Percentiles rank a stretch among this genome's conserved stretches.
Evolutionary conservation across 2,113 vertebrate species (phyloP).

Genomic region (Speoplatyrhinus poulsoni): DNA sequence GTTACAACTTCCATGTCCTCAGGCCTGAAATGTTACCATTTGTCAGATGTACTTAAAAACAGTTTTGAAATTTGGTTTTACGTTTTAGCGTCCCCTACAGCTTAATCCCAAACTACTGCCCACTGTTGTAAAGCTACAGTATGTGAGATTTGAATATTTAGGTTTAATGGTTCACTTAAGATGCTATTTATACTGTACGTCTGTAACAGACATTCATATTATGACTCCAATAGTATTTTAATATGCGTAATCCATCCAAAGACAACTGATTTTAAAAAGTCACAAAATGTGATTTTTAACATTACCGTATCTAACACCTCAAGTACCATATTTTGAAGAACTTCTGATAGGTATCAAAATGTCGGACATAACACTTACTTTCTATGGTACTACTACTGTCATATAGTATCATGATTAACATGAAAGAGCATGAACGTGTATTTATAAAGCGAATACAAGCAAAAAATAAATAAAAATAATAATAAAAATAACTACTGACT

Average conservation of each 20-base stretch:
- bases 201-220: constrained; percentile 75
- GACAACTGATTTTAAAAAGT: constrained; percentile 42
- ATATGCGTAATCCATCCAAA: constrained; percentile 39
- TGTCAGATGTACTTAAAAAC: constrained; percentile 22
- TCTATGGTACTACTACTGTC: constrained; percentile 83
- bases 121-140: constrained; percentile 25
- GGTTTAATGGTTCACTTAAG: constrained; percentile 76
- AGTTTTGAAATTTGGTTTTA: constrained; percentile 23
- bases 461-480: constrained; percentile 68
- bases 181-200: constrained; percentile 92
- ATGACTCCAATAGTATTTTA: constrained; percentile 40
- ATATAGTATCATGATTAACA: constrained; percentile 77
- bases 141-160: constrained; percentile 7
- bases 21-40: background rate
- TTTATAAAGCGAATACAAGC: constrained; percentile 83
- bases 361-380: constrained; percentile 68
- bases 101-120: constrained; percentile 26
- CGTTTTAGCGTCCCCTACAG: constrained; percentile 28
- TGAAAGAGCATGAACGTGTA: constrained; percentile 98
- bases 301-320: constrained; percentile 19
- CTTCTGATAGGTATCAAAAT: constrained; percentile 19
- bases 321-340: constrained; percentile 39
- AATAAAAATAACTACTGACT: constrained; percentile 73
- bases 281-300: constrained; percentile 12
- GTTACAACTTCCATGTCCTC: constrained; percentile 73